Evolutionary conservation across 2,797 vertebrate genomes (phyloP), one percentile per base, ranked within the genome.

Genomic region (Avahi laniger): DNA sequence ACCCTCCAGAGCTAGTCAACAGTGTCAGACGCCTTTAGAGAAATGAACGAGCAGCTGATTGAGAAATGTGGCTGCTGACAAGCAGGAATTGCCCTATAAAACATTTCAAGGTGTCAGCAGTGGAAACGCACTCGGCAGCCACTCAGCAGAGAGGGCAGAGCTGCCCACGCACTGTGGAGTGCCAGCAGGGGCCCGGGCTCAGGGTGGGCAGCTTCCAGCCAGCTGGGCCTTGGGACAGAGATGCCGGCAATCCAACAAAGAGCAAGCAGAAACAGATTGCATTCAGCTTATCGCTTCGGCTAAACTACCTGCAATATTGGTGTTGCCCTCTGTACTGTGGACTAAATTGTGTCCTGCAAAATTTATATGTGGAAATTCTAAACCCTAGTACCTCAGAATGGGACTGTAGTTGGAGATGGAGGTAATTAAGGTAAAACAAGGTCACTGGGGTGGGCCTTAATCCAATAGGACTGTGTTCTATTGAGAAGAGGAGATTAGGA

Each of bases 11-110:
- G 91, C 83, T 38, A 67, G 93, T 97, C 92, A 84, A 61, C 94
- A 89, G 89, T 95, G 96, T 95, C 96, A 95, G 95, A 46, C 89
- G 59, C 91, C 97, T 96, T 96, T 93, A 91, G 91, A 91, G 96
- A 95, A 96, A 95, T 79, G 94, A 98, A 96, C 75, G 96, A 97
- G 96, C 89, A 69, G 84, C 96, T 94, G 96, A 96, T 97, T 96
- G 91, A 96, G 96, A 96, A 96, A 95, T 0, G 30, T 4, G 4
- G 82, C 96, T 95, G 97, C 95, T 97, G 97, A 97, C 96, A 97
- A 92, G 97, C 84, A 94, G 92, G 95, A 97, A 97, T 96, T 96
- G 91, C 96, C 75, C 95, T 52, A 76, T 93, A 95, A 97, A 97
- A 83, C 89, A 94, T 84, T 89, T 95, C 96, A 95, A 96, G 94